Conservation (phyloP, 2,888 invertebrate genomes). For the Drosophila nigricruria region DNA sequence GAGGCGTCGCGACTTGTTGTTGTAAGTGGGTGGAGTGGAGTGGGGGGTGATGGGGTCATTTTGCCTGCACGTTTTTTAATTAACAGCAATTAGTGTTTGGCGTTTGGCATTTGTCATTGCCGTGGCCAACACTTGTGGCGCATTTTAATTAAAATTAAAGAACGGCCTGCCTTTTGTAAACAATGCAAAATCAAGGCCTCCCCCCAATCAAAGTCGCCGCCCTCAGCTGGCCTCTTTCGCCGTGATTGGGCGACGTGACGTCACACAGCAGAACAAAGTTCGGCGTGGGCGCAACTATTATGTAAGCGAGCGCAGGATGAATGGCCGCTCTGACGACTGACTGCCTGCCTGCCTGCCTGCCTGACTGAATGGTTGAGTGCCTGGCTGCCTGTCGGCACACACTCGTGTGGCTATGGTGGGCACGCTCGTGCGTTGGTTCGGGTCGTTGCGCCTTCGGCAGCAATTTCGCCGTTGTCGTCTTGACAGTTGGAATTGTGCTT, state of each 20-base stretch:
- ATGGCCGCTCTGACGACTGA: conserved; percentile 11
- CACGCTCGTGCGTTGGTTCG: conserved; percentile 22
- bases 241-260: conserved; percentile 54
- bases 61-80: conserved; percentile 50
- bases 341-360: conserved; percentile 7
- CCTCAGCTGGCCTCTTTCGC: conserved; percentile 1
- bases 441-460: conserved; percentile 34
- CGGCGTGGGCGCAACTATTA: conserved; percentile 35
- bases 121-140: conserved; percentile 42
- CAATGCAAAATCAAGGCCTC: conserved; percentile 9
- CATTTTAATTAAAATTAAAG: conserved; percentile 56
- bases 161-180: background rate
- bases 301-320: conserved; percentile 61
- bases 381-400: conserved; percentile 12
- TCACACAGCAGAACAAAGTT: conserved; percentile 46
- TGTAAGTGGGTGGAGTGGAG: no score
- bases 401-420: background rate
- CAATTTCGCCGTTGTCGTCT: conserved; percentile 54
- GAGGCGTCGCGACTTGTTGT: background rate
- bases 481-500: conserved; percentile 75
- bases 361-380: background rate
- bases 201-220: conserved; percentile 1
- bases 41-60: background rate
- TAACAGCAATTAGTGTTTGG: conserved; percentile 69
- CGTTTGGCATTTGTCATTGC: conserved; percentile 31